Evolutionary conservation across 2,888 invertebrate genomes (phyloP), one percentile per base, ranked within the genome.

Genomic region (Brenthis daphne): DNA sequence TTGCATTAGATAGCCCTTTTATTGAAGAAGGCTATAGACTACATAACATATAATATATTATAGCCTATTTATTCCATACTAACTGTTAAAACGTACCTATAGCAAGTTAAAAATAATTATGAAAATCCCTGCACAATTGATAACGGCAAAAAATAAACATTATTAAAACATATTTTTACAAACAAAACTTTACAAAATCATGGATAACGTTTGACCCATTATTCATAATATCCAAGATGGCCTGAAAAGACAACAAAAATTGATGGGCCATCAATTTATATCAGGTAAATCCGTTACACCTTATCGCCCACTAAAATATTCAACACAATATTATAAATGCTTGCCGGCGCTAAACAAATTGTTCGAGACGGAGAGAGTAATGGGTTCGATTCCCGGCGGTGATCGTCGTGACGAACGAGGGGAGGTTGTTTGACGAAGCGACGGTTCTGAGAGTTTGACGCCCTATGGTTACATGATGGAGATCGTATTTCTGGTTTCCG

Each of bases 381-480:
- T 80, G 75, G 72, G 70, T 76, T 73, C 77, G 73, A 78, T 78
- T 75, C 76, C 72, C 68, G 70, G 72, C 50, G 50, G 37, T 73
- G 77, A 76, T 74, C 70, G 73, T 60, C 72, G 77, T 78, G 79
- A 78, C 75, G 72, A 72, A 78, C 77, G 76, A 74, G 73, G 66
- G 72, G 73, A 74, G 75, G 74, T 73, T 71, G 56, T 71, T 73
- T 77, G 79, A 78, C 77, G 71, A 72, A 77, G 73, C 72, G 75
- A 69, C 73, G 71, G 68, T 70, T 64, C 67, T 54, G 48, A 50
- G 16, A 33, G 63, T 54, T 65, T 58, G 68, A 73, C 70, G 64
- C 54, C 64, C 53, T 63, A 56, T 54, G 54, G 60, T 47, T 55
- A 64, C 55, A 55, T 43, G 48, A 55, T 55, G 12, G 53, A 63